A percentile compares a stretch with the other conserved stretches of the same genome.
Evolutionary conservation across 2,113 vertebrate genomes (phyloP).

Genomic region (Onychostruthus taczanowskii): DNA sequence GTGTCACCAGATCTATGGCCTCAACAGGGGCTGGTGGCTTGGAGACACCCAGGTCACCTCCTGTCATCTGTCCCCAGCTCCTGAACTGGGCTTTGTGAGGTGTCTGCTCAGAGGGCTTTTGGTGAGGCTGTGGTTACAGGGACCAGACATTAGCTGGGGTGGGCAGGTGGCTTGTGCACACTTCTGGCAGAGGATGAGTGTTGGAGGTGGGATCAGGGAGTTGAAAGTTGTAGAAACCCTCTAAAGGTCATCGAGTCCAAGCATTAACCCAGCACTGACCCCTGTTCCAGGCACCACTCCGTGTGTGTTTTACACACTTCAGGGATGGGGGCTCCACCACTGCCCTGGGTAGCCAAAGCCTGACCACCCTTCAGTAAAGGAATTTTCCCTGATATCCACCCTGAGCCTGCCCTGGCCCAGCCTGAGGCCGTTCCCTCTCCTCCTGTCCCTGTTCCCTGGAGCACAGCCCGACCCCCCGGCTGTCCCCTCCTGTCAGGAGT

Average conservation of each 20-base stretch:
- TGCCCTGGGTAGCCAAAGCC: neutral
- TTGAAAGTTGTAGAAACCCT: neutral
- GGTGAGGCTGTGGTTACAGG: neutral
- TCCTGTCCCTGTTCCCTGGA: neutral
- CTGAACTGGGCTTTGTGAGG: fast-evolving
- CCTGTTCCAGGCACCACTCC: neutral
- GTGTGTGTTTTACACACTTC: fast-evolving
- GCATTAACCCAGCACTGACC: neutral
- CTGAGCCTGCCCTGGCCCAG: neutral
- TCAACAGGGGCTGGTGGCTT: neutral
- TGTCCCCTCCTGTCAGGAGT: neutral
- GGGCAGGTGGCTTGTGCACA: neutral
- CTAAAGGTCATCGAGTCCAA: fast-evolving
- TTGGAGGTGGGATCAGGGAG: neutral
- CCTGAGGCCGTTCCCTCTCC: neutral
- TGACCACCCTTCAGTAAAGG: neutral
- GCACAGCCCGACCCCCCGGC: neutral
- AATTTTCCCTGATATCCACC: fast-evolving
- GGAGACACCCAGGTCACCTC: neutral
- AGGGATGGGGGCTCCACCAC: neutral
- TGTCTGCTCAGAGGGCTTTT: neutral
- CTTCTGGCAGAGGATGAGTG: neutral
- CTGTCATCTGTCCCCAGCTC: neutral
- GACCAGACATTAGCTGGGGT: fast-evolving
- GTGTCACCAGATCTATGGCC: neutral